Evolutionary conservation across 92 coral and sea anemone species (phyloP).

Genomic region (Ricordea florida): DNA sequence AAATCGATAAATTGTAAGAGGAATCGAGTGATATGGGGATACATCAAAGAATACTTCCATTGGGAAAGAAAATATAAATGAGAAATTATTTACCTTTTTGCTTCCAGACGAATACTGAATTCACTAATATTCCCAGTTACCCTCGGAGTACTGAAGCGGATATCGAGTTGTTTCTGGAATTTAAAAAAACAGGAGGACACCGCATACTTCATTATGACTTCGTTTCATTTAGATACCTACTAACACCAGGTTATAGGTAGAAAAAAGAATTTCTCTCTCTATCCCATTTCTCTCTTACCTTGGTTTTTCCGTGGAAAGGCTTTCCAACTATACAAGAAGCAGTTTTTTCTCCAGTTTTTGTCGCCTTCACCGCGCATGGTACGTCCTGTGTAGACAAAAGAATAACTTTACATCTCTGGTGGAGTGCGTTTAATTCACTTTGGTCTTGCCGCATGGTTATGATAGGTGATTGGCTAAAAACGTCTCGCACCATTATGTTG

Average conservation of each 20-base stretch:
- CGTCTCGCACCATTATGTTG: no score
- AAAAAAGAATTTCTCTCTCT: not conserved
- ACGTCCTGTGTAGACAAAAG: not conserved
- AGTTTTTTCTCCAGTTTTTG: not conserved
- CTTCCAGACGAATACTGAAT: constrained; percentile 52
- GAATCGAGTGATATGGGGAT: no score
- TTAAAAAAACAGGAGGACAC: not conserved
- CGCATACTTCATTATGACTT: not conserved
- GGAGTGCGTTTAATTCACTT: no score
- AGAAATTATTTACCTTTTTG: constrained; percentile 57
- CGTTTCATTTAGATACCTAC: not conserved
- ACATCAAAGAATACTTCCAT: not conserved
- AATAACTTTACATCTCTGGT: not conserved
- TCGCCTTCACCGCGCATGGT: not conserved
- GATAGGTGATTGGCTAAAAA: no score
- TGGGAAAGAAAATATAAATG: not conserved
- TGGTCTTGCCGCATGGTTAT: no score
- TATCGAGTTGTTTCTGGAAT: constrained; percentile 51
- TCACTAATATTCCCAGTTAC: constrained; percentile 74
- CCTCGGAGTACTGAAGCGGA: constrained; percentile 58
- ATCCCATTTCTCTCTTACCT: constrained; percentile 30
- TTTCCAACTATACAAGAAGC: constrained; percentile 68
- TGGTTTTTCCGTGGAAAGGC: constrained; percentile 66
- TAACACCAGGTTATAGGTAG: not conserved
- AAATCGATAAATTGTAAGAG: no score